Percentiles rank a stretch among this genome's conserved stretches.
These are phyloP conservation scores for Eospalax fontanierii DNA, from an alignment of 2,797 vertebrate species.

Conservation along the genomic window DNA sequence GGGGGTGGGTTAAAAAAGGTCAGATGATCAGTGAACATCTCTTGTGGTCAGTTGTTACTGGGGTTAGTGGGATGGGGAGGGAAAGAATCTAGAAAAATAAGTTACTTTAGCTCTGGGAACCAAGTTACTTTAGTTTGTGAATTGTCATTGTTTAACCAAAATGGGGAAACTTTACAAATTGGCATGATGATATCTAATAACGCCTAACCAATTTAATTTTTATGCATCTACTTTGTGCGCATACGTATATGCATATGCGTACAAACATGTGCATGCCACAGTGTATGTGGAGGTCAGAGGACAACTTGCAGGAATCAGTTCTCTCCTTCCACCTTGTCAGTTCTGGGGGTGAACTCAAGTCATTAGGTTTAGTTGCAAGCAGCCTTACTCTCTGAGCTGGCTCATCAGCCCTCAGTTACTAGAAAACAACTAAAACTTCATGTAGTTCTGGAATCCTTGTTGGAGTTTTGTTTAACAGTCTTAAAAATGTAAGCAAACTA, in stretches of 20 bases:
- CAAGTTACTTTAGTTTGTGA: background rate
- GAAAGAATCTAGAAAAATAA: background rate
- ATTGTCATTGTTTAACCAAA: background rate
- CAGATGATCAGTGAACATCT: background rate
- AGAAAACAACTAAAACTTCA: background rate
- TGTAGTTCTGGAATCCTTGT: background rate
- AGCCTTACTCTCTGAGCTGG: background rate
- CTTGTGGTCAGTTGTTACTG: background rate
- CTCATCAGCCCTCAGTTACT: background rate
- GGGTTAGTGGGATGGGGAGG: background rate
- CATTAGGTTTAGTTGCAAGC: background rate
- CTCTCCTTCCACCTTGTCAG: background rate
- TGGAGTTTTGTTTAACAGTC: conserved; percentile 30
- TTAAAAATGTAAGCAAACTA: conserved; percentile 29
- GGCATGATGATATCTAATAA: background rate
- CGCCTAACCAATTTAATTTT: no score
- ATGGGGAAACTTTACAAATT: background rate
- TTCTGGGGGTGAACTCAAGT: no score
- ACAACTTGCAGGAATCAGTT: background rate
- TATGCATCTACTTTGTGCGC: background rate
- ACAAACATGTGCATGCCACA: background rate
- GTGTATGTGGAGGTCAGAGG: background rate
- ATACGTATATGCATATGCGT: background rate
- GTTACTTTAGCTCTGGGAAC: background rate
- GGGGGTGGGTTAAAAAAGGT: background rate